Evolutionary conservation across 30 jellyfish, hydroid and myxozoan species (phyloP), one percentile per base, ranked within the genome.

Genomic region (Haliclystus octoradiatus): DNA sequence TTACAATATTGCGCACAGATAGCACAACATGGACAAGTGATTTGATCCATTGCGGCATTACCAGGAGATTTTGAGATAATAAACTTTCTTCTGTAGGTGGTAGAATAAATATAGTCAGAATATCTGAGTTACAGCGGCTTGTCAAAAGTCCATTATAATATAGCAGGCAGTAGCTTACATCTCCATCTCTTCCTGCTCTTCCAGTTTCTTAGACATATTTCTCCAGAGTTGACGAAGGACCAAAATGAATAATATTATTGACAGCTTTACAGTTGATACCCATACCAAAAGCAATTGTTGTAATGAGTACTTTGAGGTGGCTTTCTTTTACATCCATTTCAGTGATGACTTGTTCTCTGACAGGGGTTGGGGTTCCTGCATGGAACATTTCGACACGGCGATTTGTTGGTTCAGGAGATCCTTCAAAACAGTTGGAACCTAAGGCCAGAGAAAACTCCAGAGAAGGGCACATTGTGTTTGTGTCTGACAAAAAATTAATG

Each of bases 401-500:
- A 62, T 70, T 70, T 47, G n/a, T n/a, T n/a, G n/a, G n/a, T n/a
- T n/a, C n/a, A n/a, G n/a, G n/a, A n/a, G n/a, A n/a, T n/a, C n/a
- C n/a, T n/a, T n/a, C n/a, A n/a, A n/a, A n/a, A n/a, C n/a, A n/a
- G n/a, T n/a, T n/a, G n/a, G n/a, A n/a, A n/a, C n/a, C n/a, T n/a
- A n/a, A n/a, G n/a, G n/a, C n/a, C n/a, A n/a, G n/a, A n/a, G n/a
- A n/a, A n/a, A n/a, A n/a, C n/a, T 70, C 80, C 80, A 70, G 35
- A 70, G 57, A 1, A 49, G 73, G 52, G 80, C 80, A 70, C 80
- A 70, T 50, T 70, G 80, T 70, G 71, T 70, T 51, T 71, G 73
- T 9, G 73, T 1, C 31, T 70, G 80, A 33, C 80, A 70, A 29
- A 50, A 70, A 49, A 1, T 49, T 3, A 70, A 13, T 0, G 2